Percentiles rank a stretch among this genome's conserved stretches.
phyloP scores from a whole-genome alignment of 2,113 vertebrate species.

The Tauraco erythrolophus region DNA sequence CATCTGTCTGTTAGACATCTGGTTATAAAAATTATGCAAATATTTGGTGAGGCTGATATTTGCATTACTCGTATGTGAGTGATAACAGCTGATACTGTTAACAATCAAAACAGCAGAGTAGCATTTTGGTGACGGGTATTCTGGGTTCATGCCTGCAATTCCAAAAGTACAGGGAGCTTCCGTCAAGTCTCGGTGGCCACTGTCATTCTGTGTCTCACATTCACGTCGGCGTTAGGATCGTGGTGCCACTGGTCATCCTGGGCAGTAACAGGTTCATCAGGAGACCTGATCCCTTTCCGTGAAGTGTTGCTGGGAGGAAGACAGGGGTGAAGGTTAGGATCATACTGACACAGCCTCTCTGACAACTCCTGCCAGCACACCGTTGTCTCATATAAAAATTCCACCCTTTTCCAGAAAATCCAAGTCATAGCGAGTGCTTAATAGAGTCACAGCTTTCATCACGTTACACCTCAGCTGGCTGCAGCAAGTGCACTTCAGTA shows the following conservation, averaged over 20 bases:
- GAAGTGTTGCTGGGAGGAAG: neutral
- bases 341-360: neutral
- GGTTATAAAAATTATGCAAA: constrained; percentile 34
- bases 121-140: neutral
- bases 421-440: neutral
- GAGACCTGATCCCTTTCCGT: neutral
- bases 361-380: neutral
- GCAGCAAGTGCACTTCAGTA: neutral
- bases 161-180: neutral
- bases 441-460: neutral
- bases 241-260: rapidly evolving
- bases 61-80: neutral
- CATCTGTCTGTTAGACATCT: neutral
- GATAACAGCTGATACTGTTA: neutral
- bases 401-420: neutral
- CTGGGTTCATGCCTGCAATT: neutral
- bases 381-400: neutral
- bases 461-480: neutral
- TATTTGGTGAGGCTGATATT: neutral
- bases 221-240: rapidly evolving
- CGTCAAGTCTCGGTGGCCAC: neutral
- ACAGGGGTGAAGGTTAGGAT: neutral
- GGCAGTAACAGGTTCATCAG: neutral
- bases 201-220: neutral
- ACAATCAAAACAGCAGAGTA: neutral